A percentile compares a stretch with the other conserved stretches of the same genome.
Conservation (phyloP, 2,888 invertebrate genomes). For the Carterocephalus palaemon region DNA sequence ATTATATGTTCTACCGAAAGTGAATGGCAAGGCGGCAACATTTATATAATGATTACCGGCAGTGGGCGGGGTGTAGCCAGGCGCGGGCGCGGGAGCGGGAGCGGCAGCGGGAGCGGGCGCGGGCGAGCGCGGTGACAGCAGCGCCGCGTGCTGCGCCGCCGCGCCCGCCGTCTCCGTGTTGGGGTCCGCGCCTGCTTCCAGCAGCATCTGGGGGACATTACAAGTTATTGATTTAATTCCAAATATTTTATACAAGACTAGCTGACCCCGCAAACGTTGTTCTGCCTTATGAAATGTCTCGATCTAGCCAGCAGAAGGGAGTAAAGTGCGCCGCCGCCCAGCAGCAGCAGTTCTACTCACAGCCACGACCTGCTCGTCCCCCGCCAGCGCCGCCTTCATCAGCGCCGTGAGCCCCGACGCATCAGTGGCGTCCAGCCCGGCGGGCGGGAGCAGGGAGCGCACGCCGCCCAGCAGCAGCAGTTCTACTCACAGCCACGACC, state of each 20-base stretch:
- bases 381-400: constrained; percentile 89
- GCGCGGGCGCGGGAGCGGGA: constrained; percentile 39
- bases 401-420: constrained; percentile 88
- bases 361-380: constrained; percentile 86
- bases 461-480: constrained; percentile 86
- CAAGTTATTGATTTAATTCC: neutral
- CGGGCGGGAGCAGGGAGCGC: constrained; percentile 84
- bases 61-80: constrained; percentile 62
- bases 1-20: too few species aligned
- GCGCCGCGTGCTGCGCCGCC: constrained; percentile 53
- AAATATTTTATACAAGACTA: too few species aligned
- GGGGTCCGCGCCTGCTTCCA: constrained; percentile 90
- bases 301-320: too few species aligned
- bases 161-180: constrained; percentile 87
- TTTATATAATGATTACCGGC: constrained; percentile 55
- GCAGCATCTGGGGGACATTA: constrained; percentile 74
- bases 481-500: constrained; percentile 80
- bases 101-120: constrained; percentile 43
- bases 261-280: too few species aligned
- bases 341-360: too few species aligned
- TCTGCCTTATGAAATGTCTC: neutral
- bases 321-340: too few species aligned
- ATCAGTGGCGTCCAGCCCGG: constrained; percentile 86
- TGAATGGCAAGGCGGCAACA: too few species aligned
- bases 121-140: constrained; percentile 57